Evolutionary conservation across 2,797 vertebrate species (phyloP), one percentile per base, ranked within the genome.

Genomic region (Leptoclinus maculatus): DNA sequence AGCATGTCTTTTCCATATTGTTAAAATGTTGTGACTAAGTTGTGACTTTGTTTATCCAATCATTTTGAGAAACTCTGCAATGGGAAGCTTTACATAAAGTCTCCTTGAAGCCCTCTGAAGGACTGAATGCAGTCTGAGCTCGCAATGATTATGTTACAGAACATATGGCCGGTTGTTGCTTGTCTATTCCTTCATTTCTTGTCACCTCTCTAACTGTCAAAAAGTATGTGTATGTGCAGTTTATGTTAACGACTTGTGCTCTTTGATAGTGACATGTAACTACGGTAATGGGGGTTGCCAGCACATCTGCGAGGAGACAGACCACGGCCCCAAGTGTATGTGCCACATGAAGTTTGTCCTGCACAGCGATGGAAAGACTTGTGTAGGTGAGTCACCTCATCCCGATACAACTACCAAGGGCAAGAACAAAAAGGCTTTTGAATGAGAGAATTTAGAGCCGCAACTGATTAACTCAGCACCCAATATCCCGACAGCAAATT

Each of bases 261-360:
- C 66, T 90, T 51, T 88, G 56, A 16, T 89, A 99, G 98, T 99
- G 95, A 99, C 98, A 0, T 99, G 98, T 93, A 99, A 99, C 96
- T 99, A 99, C 0, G 98, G 98, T 4, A 99, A 99, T 0, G 98
- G 98, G 1, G 98, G 98, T 58, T 99, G 98, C 93, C 98, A 99
- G 91, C 98, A 99, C 92, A 98, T 98, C 10, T 99, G 98, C 0
- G 98, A 99, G 0, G 98, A 99, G 94, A 98, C 96, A 0, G 98
- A 99, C 77, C 96, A 98, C 68, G 97, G 97, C 0, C 98, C 97
- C 86, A 97, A 96, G 74, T 99, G 98, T 1, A 96, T 96, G 71
- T 99, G 98, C 91, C 98, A 99, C 69, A 96, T 99, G 95, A 99
- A 99, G 93, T 99, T 99, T 49, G 91, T 97, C 86, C 96, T 99